Conservation (phyloP, 2,888 invertebrate species). For the Phyllotreta striolata region DNA sequence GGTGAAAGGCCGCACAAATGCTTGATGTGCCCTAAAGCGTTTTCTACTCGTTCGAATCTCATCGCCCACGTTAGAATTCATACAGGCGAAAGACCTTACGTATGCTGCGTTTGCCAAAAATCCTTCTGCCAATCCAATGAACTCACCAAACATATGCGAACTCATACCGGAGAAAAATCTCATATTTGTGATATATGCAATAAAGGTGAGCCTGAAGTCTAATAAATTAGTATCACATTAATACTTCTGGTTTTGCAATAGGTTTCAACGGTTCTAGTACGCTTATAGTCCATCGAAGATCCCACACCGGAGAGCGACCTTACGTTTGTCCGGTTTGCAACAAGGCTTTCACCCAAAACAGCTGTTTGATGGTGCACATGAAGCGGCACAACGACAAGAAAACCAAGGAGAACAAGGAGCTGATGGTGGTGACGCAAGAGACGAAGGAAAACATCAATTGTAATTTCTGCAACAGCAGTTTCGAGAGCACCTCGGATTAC, state of each 20-base stretch:
- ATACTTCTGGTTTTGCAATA: slow-evolving; percentile 39
- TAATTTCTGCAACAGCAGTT: slow-evolving; percentile 32
- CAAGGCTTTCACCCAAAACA: slow-evolving; percentile 59
- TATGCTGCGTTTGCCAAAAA: slow-evolving; percentile 61
- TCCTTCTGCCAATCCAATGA: slow-evolving; percentile 62
- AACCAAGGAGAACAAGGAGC: slow-evolving; percentile 1
- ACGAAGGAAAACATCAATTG: slow-evolving; percentile 33
- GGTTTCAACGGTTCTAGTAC: slow-evolving; percentile 61
- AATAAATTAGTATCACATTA: too few species aligned
- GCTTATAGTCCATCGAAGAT: slow-evolving; percentile 57
- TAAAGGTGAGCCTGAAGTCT: slow-evolving; percentile 54
- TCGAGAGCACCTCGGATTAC: slow-evolving; percentile 25
- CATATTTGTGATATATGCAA: slow-evolving; percentile 62
- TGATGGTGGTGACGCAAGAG: background rate
- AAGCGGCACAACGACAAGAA: slow-evolving; percentile 55
- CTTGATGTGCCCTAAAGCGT: slow-evolving; percentile 60
- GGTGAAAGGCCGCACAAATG: slow-evolving; percentile 62
- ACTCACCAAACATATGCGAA: slow-evolving; percentile 61
- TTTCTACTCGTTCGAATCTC: slow-evolving; percentile 62
- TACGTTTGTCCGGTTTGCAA: slow-evolving; percentile 58
- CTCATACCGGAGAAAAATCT: slow-evolving; percentile 62
- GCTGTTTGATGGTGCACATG: slow-evolving; percentile 59
- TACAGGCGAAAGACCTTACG: slow-evolving; percentile 61
- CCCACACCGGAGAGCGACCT: slow-evolving; percentile 60
- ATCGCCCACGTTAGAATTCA: slow-evolving; percentile 62